phyloP scores from a whole-genome alignment of 2,888 invertebrate genomes.

The Lissonota sp. region DNA sequence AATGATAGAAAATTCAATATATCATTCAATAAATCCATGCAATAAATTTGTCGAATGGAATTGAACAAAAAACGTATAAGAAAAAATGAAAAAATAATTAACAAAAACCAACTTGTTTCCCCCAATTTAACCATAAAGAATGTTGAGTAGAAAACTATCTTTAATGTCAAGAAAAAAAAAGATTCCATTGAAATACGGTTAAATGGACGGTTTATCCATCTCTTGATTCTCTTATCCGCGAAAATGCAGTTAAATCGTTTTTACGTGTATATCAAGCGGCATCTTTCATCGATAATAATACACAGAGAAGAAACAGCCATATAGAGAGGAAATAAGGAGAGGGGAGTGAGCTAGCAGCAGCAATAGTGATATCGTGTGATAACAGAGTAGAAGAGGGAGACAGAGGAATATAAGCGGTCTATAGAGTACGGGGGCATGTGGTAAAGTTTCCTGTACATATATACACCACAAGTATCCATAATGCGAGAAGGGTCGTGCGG shows the following conservation, averaged over 20 bases:
- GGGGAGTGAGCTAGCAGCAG: no score
- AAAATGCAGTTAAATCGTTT: constrained; percentile 36
- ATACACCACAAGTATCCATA: constrained; percentile 70
- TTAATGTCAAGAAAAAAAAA: not conserved
- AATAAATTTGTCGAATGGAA: no score
- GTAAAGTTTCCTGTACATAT: constrained; percentile 16
- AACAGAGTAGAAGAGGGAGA: constrained; percentile 14
- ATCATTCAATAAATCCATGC: no score
- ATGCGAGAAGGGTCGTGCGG: constrained; percentile 78
- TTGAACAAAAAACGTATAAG: not conserved
- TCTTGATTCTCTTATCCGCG: constrained; percentile 18
- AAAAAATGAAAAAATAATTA: no score
- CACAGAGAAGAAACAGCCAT: constrained; percentile 20
- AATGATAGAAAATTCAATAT: no score
- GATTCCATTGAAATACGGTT: constrained; percentile 21
- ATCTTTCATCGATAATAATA: constrained; percentile 45
- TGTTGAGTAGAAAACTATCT: no score
- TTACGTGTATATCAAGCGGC: constrained; percentile 3
- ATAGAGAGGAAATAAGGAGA: no score
- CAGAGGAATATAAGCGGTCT: constrained; percentile 1
- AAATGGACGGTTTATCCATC: not conserved
- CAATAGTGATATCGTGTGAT: constrained; percentile 51
- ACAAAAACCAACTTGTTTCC: no score
- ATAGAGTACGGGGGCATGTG: not conserved
- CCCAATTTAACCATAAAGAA: no score